A percentile compares a stretch with the other conserved stretches of the same genome.
phyloP scores from a whole-genome alignment of 1,140 invertebrate species.

The Orussus abietinus region DNA sequence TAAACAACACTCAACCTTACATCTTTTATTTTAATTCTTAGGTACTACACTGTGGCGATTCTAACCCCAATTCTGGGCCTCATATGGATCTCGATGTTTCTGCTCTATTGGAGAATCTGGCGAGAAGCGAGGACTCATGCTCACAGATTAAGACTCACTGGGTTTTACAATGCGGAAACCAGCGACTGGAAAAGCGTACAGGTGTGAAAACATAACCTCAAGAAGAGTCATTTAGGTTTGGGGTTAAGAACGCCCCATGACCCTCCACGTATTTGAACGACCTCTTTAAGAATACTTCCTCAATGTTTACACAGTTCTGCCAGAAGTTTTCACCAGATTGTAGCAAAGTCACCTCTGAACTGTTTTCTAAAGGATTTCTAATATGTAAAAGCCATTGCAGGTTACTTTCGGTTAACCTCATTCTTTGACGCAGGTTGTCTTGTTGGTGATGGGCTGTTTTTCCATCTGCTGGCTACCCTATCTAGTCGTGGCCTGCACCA shows the following conservation, averaged over 20 bases:
- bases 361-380: no score
- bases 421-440: slow-evolving; percentile 69
- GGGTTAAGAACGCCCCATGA: no score
- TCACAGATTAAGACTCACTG: slow-evolving; percentile 54
- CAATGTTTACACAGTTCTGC: no score
- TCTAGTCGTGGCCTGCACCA: slow-evolving; percentile 62
- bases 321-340: no score
- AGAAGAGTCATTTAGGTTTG: no score
- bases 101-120: slow-evolving; percentile 73
- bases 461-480: slow-evolving; percentile 74
- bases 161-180: slow-evolving; percentile 29
- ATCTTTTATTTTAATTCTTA: slow-evolving; percentile 19
- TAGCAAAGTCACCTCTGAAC: no score
- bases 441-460: slow-evolving; percentile 70
- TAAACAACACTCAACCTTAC: no score
- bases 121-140: slow-evolving; percentile 66
- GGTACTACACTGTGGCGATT: slow-evolving; percentile 61
- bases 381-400: no score
- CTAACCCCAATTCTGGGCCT: slow-evolving; percentile 65
- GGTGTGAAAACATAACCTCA: slow-evolving; percentile 37
- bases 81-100: slow-evolving; percentile 67
- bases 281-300: no score
- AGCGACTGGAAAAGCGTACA: slow-evolving; percentile 68
- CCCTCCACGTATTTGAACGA: no score
- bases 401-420: no score